Base-by-base conservation (phyloP, 1,140 invertebrate species). In the Drosophila tristis region DNA sequence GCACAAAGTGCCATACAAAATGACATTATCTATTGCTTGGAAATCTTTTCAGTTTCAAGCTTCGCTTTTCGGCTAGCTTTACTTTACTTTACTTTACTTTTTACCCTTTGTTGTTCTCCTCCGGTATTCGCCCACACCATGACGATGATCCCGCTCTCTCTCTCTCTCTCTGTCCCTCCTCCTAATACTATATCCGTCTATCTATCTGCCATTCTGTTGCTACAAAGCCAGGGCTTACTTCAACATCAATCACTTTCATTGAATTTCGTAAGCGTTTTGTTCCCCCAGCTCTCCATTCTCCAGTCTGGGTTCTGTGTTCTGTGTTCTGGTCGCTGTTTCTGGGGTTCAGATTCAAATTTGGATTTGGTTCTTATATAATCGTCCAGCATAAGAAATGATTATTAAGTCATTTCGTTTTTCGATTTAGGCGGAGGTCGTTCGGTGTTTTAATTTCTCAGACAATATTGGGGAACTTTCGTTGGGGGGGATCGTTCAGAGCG, bases 171-270 rank as follows among this genome's bases (percentile, higher is more conserved):
- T n/a, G n/a, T 43, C 2, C 43, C 8, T 56, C 65, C 45, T 35
- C 44, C 29, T 26, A 35, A 43, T 16, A 43, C 51, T 61, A 8
- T 51, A 57, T 65, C 48, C 77, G 47, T 26, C 53, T 68, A 42
- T 68, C 73, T 62, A 59, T 77, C 79, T 65, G 47, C 63, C 51
- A 72, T 51, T 70, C 66, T 70, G 45, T 25, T 1, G 35, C 43
- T 43, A 51, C 74, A 43, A 51, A 74, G 72, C 79, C 74, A 63
- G 72, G 63, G 51, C 75, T 70, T 50, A 72, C 55, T 75, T 54
- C 54, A 74, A 89, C 84, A 89, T 89, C 85, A 89, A 89, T 89
- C 84, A 89, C 84, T 89, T 89, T 89, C 84, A 90, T 89, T 89
- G 80, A 89, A 89, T 87, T 82, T 81, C 67, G 75, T 82, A 87